phyloP scores from a whole-genome alignment of 2,113 vertebrate species.

The Genyomyrus donnyi region DNA sequence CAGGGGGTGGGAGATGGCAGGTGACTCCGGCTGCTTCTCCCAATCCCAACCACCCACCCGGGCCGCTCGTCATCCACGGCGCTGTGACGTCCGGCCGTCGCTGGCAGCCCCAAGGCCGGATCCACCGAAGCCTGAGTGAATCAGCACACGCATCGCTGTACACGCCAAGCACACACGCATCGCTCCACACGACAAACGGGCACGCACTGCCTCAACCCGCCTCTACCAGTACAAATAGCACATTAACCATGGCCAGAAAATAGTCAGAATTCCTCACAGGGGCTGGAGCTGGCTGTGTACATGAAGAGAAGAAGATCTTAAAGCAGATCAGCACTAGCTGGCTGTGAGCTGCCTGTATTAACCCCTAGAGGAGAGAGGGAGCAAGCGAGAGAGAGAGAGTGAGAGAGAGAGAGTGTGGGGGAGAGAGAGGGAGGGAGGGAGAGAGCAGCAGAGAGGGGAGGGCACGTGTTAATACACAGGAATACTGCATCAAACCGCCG shows the following conservation, averaged over 20 bases:
- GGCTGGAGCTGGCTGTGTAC: slow-evolving; percentile 21
- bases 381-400: slow-evolving; percentile 1
- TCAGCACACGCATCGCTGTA: background rate
- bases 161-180: background rate
- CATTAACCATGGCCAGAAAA: slow-evolving; percentile 41
- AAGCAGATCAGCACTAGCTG: slow-evolving; percentile 25
- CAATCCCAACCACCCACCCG: background rate
- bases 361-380: slow-evolving; percentile 44
- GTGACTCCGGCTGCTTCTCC: background rate
- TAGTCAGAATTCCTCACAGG: slow-evolving; percentile 42
- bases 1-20: background rate
- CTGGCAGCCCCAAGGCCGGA: background rate
- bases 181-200: background rate
- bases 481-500: slow-evolving; percentile 76
- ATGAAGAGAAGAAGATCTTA: slow-evolving; percentile 12
- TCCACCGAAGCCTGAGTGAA: background rate
- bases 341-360: slow-evolving; percentile 47
- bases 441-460: slow-evolving; percentile 31
- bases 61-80: background rate
- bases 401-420: background rate
- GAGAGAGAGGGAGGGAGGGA: slow-evolving; percentile 21
- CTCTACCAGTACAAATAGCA: slow-evolving; percentile 34
- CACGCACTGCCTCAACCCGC: slow-evolving; percentile 20
- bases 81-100: background rate
- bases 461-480: slow-evolving; percentile 61